Conservation (phyloP, 2,888 invertebrate species). For the Caenorhabditis angaria region DNA sequence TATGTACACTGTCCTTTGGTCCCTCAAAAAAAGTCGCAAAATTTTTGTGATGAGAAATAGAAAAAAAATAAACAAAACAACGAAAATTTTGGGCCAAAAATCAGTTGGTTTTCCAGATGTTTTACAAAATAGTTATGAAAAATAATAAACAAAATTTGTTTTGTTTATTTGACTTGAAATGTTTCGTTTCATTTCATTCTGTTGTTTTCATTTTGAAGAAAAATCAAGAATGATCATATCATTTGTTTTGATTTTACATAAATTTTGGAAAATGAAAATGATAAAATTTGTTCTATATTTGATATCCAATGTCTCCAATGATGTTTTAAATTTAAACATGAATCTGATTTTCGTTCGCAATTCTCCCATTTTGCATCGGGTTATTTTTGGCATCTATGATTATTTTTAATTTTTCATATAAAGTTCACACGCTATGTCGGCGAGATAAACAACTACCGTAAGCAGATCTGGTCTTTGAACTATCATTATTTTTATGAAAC, state of each 20-base stretch:
- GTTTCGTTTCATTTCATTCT: too few relatives aligned
- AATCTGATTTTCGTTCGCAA: not conserved
- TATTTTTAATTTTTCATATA: too few relatives aligned
- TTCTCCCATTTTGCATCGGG: too few relatives aligned
- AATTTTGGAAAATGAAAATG: not conserved
- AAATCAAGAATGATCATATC: not conserved
- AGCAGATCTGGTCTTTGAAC: too few relatives aligned
- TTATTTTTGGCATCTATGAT: too few relatives aligned
- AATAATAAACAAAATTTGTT: slow-evolving; percentile 1
- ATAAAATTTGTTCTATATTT: not conserved
- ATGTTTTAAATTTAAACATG: not conserved
- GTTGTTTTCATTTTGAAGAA: not conserved
- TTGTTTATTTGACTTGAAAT: too few relatives aligned
- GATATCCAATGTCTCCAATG: not conserved
- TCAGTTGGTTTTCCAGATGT: slow-evolving; percentile 4
- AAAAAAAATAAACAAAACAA: not conserved
- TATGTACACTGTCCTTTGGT: not conserved
- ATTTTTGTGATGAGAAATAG: not conserved
- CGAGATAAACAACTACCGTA: too few relatives aligned
- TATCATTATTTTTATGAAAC: too few relatives aligned
- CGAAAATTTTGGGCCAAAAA: not conserved
- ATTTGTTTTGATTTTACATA: not conserved
- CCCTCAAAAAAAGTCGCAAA: not conserved
- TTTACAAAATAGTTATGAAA: not conserved
- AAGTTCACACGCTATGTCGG: too few relatives aligned